Base-by-base conservation (phyloP, 2,797 vertebrate genomes). In the Glyptemys insculpta region DNA sequence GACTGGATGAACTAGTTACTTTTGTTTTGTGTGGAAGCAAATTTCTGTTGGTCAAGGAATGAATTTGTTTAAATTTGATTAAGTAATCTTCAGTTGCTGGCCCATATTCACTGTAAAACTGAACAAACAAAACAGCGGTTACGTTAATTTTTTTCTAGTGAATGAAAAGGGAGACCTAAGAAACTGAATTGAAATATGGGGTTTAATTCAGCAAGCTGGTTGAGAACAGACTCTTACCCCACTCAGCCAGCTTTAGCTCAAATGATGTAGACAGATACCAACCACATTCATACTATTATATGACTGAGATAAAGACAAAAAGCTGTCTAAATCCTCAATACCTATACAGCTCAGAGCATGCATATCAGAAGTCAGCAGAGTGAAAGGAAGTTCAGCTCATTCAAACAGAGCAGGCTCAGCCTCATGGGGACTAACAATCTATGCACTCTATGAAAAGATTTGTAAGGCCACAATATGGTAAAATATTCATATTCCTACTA, bases 21-120 rank as follows among this genome's bases (percentile, higher is more conserved):
- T 95, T 96, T 96, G 85, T 94, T 88, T 94, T 87, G 81, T 72
- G 74, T 52, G 57, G 90, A 86, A 94, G 79, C 1, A 1, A 74
- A 91, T 44, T 47, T 37, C 53, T 15, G 72, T 91, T 59, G 74
- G 65, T 88, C 88, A 93, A 68, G 89, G 83, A 96, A 95, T 92
- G 83, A 95, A 85, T 85, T 25, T 76, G 87, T 94, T 90, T 96
- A 68, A 68, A 65, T 95, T 94, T 96, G 96, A 97, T 96, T 88
- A 95, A 97, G 95, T 80, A 88, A 74, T 56, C 79, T 27, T 50
- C 52, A 72, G 52, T 37, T 76, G 44, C 47, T 74, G 65, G 62
- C 15, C 52, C 62, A 50, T 8, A 74, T 88, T 82, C 80, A 74
- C 79, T 82, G 41, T 82, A 87, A 95, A 91, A 90, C 94, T 81